Base-by-base conservation (phyloP, 2,797 vertebrate genomes). In the Coracias cyanogaster region DNA sequence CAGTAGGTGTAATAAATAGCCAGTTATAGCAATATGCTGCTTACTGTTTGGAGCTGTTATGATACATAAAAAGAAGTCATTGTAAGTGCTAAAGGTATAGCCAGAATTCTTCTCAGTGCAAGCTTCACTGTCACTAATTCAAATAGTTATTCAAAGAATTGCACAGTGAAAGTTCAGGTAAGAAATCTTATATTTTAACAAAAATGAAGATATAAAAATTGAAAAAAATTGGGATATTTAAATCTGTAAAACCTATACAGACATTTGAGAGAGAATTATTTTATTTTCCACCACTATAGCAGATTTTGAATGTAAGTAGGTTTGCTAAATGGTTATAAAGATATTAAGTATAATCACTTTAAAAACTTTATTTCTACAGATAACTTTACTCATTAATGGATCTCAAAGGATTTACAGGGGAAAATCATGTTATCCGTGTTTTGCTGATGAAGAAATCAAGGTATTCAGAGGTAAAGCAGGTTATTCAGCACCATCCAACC, bases 1-100 rank as follows among this genome's bases (percentile, higher is more conserved):
- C 66, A 76, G 88, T 95, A 96, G 91, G 94, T 90, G 83, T 88
- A 96, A 96, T 95, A 95, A 96, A 97, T 96, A 95, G 12, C 43
- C 82, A 94, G 58, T 76, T 92, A 54, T 48, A 83, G 81, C 51
- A 88, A 76, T 86, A 81, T 62, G 49, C 80, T 96, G 64, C 81
- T 97, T 94, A 88, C 83, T 96, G 95, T 95, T 96, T 82, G 84
- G 82, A 96, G 58, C 65, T 93, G 26, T 77, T 95, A 48, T 0
- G 6, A 61, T 78, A 86, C 8, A 61, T 61, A 55, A 94, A 86
- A 92, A 82, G 7, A 90, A 71, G 46, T 74, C 17, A 62, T 86
- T 90, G 7, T 21, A 71, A 69, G 5, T 60, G 39, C 64, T 82
- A 86, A 85, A 87, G 4, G 4, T 29, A 28, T 31, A 54, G 28